These are phyloP conservation scores for Aproaerema taeniolella DNA, from an alignment of 2,888 invertebrate genomes.

Conservation along the genomic window DNA sequence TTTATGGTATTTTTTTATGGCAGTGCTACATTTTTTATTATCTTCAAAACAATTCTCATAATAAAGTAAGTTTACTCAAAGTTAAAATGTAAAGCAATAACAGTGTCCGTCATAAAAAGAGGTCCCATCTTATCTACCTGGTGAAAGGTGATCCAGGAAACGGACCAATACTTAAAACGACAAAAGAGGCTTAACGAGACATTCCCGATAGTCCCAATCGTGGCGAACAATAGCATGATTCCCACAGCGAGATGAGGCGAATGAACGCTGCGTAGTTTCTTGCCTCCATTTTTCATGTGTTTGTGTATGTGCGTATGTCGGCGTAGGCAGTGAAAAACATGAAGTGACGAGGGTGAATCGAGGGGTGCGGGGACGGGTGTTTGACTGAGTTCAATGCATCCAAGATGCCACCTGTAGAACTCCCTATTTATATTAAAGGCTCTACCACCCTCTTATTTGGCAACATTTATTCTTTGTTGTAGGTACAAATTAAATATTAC, in stretches of 20 bases:
- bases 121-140: too few species aligned
- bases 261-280: constrained; percentile 51
- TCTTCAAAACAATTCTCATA: too few species aligned
- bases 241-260: constrained; percentile 44
- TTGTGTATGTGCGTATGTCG: constrained; percentile 32
- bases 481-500: too few species aligned
- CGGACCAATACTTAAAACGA: not conserved
- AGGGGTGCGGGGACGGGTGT: constrained; percentile 42
- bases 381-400: constrained; percentile 55
- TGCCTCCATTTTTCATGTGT: constrained; percentile 42
- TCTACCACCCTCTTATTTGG: not conserved
- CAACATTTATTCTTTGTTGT: constrained; percentile 7
- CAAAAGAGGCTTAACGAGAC: not conserved
- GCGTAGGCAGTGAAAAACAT: constrained; percentile 42
- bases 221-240: constrained; percentile 34
- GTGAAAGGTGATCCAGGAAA: not conserved
- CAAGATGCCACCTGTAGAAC: constrained; percentile 43
- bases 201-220: constrained; percentile 28
- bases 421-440: constrained; percentile 10
- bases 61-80: too few species aligned
- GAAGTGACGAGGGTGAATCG: constrained; percentile 42
- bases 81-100: too few species aligned
- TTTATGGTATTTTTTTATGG: too few species aligned
- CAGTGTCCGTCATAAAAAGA: too few species aligned
- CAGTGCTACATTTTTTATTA: too few species aligned